phyloP scores from a whole-genome alignment of 2,113 vertebrate genomes.

The Actinemys pallida region DNA sequence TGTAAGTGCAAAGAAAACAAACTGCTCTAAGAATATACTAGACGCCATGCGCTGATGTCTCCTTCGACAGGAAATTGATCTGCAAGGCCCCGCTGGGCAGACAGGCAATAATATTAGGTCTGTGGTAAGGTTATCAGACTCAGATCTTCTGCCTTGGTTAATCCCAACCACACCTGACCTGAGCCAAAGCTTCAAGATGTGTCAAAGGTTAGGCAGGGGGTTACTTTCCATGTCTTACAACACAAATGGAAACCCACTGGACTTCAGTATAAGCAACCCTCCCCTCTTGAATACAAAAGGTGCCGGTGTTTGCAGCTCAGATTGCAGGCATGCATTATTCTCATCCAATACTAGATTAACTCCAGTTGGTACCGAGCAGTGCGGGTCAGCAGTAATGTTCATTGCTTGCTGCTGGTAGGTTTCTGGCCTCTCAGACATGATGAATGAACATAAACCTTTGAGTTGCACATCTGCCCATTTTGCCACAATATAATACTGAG shows the following conservation, averaged over 20 bases:
- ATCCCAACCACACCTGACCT: not conserved
- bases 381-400: not conserved
- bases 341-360: not conserved
- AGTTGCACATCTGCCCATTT: not conserved
- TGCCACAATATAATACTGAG: too few species aligned
- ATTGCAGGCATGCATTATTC: not conserved
- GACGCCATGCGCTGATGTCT: not conserved
- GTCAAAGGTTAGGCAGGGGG: too few species aligned
- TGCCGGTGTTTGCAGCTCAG: not conserved
- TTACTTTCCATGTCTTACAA: not conserved
- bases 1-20: fast-evolving
- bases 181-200: not conserved
- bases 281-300: not conserved
- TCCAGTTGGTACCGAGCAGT: fast-evolving
- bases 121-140: not conserved
- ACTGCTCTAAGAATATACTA: not conserved
- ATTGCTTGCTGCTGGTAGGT: not conserved
- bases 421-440: not conserved
- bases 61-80: not conserved
- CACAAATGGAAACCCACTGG: not conserved
- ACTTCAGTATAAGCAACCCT: not conserved
- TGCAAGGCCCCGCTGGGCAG: not conserved
- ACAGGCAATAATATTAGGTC: not conserved
- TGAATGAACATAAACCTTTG: not conserved
- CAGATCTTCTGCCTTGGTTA: not conserved